Evolutionary conservation across 1,140 invertebrate genomes (phyloP).

Genomic region (Aphis gossypii): DNA sequence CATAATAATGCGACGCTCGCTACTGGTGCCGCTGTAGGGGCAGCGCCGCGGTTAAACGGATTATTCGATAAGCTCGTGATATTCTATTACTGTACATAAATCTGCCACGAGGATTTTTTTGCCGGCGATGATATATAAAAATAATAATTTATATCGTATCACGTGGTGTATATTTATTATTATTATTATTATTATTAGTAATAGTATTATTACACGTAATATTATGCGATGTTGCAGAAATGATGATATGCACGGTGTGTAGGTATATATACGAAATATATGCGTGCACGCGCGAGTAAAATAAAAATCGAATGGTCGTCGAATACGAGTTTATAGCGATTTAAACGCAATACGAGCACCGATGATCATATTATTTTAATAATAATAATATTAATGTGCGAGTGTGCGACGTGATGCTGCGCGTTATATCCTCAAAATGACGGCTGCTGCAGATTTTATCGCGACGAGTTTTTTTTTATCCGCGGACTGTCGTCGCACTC

Average conservation of each 20-base stretch:
- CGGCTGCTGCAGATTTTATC: neutral
- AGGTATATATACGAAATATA: neutral
- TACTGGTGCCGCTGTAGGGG: neutral
- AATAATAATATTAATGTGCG: neutral
- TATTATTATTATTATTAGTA: neutral
- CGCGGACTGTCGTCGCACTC: neutral
- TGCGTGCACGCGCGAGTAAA: neutral
- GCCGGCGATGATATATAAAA: neutral
- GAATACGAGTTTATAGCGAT: neutral
- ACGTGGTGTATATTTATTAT: neutral
- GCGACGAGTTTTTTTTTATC: neutral
- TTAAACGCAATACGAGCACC: neutral
- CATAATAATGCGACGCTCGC: neutral
- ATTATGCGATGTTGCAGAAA: neutral
- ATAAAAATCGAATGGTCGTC: neutral
- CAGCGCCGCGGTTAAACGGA: neutral
- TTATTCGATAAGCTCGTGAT: conserved; percentile 36
- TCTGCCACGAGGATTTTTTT: neutral
- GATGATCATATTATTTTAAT: neutral
- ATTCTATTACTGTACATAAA: conserved; percentile 28
- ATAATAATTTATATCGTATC: neutral
- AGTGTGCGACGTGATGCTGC: neutral
- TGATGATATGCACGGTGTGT: neutral
- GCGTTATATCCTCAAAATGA: neutral
- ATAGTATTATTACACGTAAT: neutral